Percentiles rank a stretch among this genome's conserved stretches.
Evolutionary conservation across 2,797 vertebrate species (phyloP).

Genomic region (Darevskia nairensis): DNA sequence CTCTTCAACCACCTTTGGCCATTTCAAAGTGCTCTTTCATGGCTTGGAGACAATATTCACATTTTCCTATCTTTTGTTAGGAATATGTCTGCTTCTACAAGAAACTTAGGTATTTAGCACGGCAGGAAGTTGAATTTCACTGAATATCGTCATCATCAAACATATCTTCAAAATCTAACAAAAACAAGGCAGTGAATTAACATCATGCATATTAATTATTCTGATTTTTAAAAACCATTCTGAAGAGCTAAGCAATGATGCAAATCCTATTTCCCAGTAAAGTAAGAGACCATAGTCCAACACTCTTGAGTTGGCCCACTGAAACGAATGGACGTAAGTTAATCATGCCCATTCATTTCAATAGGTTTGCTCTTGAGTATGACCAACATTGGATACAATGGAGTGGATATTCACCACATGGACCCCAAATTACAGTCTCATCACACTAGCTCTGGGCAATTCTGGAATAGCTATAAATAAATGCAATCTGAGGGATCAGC

Average conservation of each 20-base stretch:
- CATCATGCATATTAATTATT: not conserved
- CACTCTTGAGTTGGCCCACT: no score
- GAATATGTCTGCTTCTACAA: conserved; percentile 38
- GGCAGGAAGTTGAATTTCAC: conserved; percentile 63
- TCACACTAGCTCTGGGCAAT: not conserved
- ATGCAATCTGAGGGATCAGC: not conserved
- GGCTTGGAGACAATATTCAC: conserved; percentile 7
- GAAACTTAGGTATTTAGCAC: conserved; percentile 11
- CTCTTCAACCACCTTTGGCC: not conserved
- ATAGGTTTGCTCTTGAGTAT: no score
- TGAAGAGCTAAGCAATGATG: not conserved
- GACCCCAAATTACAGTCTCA: not conserved
- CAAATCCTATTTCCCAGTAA: not conserved
- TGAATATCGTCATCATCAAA: conserved; percentile 85
- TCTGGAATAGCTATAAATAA: not conserved
- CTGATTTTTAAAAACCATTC: not conserved
- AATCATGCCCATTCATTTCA: no score
- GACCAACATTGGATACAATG: no score
- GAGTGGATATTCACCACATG: not conserved
- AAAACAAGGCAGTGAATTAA: conserved; percentile 50
- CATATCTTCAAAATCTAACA: conserved; percentile 83
- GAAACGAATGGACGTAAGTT: no score
- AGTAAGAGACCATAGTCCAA: not conserved
- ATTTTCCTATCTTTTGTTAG: conserved; percentile 17
- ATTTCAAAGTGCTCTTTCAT: not conserved